Base-by-base conservation (phyloP, 2,888 invertebrate species). In the Andrena praecox region DNA sequence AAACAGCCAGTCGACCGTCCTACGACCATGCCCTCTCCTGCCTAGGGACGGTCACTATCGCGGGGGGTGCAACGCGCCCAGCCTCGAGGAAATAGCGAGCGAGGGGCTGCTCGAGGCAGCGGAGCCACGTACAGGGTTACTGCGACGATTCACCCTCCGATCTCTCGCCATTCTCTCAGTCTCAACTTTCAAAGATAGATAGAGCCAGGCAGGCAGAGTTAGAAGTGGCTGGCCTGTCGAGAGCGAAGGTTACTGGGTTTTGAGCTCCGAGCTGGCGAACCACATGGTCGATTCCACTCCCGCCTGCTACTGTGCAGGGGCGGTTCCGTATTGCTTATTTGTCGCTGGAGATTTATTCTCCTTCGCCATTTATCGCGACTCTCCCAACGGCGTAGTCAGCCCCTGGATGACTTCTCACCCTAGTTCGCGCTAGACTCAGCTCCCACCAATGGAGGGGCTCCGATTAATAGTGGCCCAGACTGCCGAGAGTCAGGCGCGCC, bases 1-100 rank as follows among this genome's bases (percentile, higher is more conserved):
- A 71, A 72, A 64, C 79, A 59, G 10, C 20, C 64, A 63, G 54
- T 54, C 63, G 50, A 64, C 42, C 79, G 31, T 52, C 66, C 52
- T 27, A 12, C 56, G 31, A 72, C 8, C 64, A 27, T 69, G 48
- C 52, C 52, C 48, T 42, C 31, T 56, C 16, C 27, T 24, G 35
- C 20, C 50, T 16, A 56, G 20, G 5, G 10, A 59, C 54, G 66
- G 62, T 62, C 77, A 62, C 71, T 48, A 52, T 77, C 52, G 52
- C 52, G 31, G 20, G 60, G 64, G 68, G 56, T 63, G 74, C 67
- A 67, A 24, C 52, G 7, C 33, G 67, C 10, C 12, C 12, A 20
- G 20, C 27, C 29, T 42, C 31, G 24, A n/a, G 29, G 2, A 12
- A n/a, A 12, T 29, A 50, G n/a, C 52, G 24, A 52, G 12, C 50